Evolutionary conservation across 2,888 invertebrate genomes (phyloP).

Genomic region (Halictus ligatus): DNA sequence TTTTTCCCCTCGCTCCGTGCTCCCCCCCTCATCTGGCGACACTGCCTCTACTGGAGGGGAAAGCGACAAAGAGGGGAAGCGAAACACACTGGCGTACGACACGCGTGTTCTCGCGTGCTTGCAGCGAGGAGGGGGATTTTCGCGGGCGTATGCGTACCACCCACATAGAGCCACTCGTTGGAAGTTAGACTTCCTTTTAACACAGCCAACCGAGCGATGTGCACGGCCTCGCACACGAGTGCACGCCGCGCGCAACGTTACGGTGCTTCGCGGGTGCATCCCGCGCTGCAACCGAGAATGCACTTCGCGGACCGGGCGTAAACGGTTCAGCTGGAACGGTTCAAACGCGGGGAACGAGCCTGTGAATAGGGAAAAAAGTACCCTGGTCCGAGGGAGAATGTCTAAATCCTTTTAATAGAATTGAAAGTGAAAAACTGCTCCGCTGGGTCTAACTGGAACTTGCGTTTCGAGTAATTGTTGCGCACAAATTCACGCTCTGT

Average conservation of each 20-base stretch:
- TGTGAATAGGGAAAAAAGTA: neutral
- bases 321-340: conserved; percentile 53
- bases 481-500: too few species aligned
- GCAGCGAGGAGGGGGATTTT: conserved; percentile 4
- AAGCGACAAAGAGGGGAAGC: too few species aligned
- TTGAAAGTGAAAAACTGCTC: neutral
- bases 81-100: conserved; percentile 53
- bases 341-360: conserved; percentile 34
- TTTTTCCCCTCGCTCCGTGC: too few species aligned
- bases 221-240: conserved; percentile 60
- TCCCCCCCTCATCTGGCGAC: too few species aligned
- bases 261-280: conserved; percentile 59
- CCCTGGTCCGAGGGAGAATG: conserved; percentile 10
- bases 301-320: conserved; percentile 58
- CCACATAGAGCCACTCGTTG: conserved; percentile 67
- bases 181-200: conserved; percentile 60
- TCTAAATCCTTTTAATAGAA: conserved; percentile 5
- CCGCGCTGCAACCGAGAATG: conserved; percentile 57
- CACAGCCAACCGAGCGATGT: conserved; percentile 51
- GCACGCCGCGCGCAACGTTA: conserved; percentile 17
- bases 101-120: conserved; percentile 47
- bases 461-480: neutral
- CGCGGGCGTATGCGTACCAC: conserved; percentile 53
- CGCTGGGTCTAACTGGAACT: neutral
- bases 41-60: neutral